Evolutionary conservation across 1,140 invertebrate genomes (phyloP).

Genomic region (Ceratina calcarata): DNA sequence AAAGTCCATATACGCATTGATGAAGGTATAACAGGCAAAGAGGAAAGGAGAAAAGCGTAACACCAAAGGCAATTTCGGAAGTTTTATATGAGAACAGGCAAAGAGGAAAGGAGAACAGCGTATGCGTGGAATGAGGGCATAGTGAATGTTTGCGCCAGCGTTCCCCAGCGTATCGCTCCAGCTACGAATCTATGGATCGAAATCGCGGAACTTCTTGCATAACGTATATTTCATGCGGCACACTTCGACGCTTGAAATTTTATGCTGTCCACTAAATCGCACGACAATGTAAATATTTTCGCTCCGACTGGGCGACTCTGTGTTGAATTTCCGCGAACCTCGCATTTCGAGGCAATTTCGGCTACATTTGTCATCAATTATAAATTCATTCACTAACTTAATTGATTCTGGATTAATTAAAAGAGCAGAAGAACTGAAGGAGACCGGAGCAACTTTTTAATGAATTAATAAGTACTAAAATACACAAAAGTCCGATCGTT

Average conservation of each 20-base stretch:
- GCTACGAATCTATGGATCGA: neutral
- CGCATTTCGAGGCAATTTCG: neutral
- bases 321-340: no score
- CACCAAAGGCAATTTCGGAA: constrained; percentile 10
- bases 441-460: no score
- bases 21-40: neutral
- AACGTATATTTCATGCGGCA: neutral
- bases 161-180: neutral
- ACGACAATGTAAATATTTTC: neutral
- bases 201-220: constrained; percentile 11
- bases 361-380: neutral
- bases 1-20: neutral
- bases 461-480: no score
- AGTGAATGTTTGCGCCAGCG: neutral
- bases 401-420: no score
- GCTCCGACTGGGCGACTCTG: no score
- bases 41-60: no score
- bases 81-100: constrained; percentile 21
- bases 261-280: neutral
- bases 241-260: neutral
- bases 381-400: no score
- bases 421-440: no score
- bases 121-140: neutral
- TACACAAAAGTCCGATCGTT: no score
- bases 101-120: no score